Evolutionary conservation across 1,140 invertebrate species (phyloP).

Genomic region (Amphibalanus amphitrite): DNA sequence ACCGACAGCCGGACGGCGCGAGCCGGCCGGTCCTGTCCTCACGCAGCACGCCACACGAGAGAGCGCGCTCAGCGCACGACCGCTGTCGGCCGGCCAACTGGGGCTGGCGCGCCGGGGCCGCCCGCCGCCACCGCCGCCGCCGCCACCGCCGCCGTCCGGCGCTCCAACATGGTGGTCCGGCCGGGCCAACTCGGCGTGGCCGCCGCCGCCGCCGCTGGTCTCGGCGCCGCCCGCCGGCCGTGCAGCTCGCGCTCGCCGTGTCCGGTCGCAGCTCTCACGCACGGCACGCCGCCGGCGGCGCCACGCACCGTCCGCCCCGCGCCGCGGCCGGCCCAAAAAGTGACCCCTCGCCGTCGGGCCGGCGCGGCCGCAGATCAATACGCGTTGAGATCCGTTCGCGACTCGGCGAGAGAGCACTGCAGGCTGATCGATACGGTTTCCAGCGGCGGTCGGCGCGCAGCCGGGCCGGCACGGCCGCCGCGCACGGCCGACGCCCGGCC

Average conservation of each 20-base stretch:
- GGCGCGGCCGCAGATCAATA: not conserved
- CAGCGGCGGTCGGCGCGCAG: conserved; percentile 1
- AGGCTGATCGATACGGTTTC: not conserved
- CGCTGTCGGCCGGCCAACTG: too few species aligned
- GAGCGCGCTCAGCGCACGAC: not conserved
- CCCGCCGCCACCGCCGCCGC: too few species aligned
- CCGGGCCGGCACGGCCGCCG: too few species aligned
- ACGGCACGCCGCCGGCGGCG: not conserved
- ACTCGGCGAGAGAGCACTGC: conserved; percentile 1
- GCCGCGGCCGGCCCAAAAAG: not conserved
- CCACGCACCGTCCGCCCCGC: not conserved
- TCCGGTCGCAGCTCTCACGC: not conserved
- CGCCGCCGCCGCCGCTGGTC: too few species aligned
- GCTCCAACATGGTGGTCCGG: not conserved
- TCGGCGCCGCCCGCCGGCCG: too few species aligned
- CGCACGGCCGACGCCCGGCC: too few species aligned
- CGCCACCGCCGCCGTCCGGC: too few species aligned
- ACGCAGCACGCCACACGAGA: not conserved
- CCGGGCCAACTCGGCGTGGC: too few species aligned
- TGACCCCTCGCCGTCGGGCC: not conserved
- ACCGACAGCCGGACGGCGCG: not conserved
- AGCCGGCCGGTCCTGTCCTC: not conserved
- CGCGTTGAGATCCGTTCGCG: not conserved
- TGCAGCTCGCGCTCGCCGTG: not conserved
- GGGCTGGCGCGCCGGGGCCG: too few species aligned